Base-by-base conservation (phyloP, 2,888 invertebrate species). In the Omphaloscelis lunosa region DNA sequence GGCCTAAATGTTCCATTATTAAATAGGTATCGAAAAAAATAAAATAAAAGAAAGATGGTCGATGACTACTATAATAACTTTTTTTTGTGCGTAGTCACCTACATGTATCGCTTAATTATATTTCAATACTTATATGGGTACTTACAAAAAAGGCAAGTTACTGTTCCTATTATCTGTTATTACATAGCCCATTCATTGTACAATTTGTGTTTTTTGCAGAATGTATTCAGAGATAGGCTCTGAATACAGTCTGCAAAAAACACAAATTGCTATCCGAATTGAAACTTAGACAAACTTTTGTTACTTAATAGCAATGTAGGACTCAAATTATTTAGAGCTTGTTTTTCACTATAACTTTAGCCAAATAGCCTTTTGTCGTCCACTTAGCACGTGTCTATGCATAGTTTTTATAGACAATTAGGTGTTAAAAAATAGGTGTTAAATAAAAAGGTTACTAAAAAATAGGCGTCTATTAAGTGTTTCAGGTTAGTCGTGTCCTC, bases 221-320 rank as follows among this genome's bases (percentile, higher is more conserved):
- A n/a, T n/a, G n/a, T n/a, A n/a, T n/a, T n/a, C n/a, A n/a, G n/a
- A n/a, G n/a, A n/a, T n/a, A n/a, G n/a, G n/a, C 62, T 78, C 48
- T 77, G 74, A 77, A 83, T 65, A 84, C 39, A 61, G 4, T 11
- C 20, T 0, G 20, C 69, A 80, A 87, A 84, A 45, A 85, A 61
- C 76, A n/a, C 51, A 76, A 81, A 80, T 85, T 72, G 79, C 39
- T 74, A 59, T 80, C 45, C 23, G 51, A 75, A 85, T 87, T 82
- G 87, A 87, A 87, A 80, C 73, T 70, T 69, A 76, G 65, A 69
- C 51, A 41, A 45, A 81, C 72, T 85, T 82, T 86, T 77, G 77
- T 85, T 79, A 45, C 67, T 34, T 75, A 87, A 77, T 82, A 74
- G 79, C 68, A 62, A 58, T 75, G 8, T 39, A 74, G 66, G 53